phyloP scores from a whole-genome alignment of 2,888 invertebrate species.

The Synanthedon vespiformis region DNA sequence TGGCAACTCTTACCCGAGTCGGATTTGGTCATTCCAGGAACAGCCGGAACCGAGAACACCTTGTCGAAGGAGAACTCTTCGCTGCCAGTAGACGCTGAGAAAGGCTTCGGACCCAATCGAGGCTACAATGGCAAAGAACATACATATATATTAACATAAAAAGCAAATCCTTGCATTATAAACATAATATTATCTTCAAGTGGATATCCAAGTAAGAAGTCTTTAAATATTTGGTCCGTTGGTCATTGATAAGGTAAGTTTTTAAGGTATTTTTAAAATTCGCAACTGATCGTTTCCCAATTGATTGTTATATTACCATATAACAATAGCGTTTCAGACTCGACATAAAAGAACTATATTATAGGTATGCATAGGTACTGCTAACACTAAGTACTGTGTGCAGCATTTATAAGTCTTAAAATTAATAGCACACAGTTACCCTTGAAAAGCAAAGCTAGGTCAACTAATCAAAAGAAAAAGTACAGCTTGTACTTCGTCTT shows the following conservation, averaged over 20 bases:
- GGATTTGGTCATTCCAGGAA: constrained; percentile 68
- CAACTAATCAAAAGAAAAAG: no score
- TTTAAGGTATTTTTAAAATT: no score
- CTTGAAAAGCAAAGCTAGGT: constrained; percentile 1
- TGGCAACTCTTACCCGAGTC: constrained; percentile 33
- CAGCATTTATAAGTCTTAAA: no score
- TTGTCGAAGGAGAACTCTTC: constrained; percentile 85
- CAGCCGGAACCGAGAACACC: constrained; percentile 83
- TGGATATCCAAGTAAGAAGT: neutral
- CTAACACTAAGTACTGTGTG: neutral
- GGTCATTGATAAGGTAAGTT: no score
- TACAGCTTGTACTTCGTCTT: no score
- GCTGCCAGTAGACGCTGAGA: constrained; percentile 79
- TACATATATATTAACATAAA: constrained; percentile 9
- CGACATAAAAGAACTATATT: no score
- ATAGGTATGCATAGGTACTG: neutral
- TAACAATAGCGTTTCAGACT: no score
- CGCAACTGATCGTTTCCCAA: no score
- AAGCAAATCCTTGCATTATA: neutral
- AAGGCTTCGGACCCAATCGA: constrained; percentile 87
- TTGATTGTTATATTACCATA: no score
- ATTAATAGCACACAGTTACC: neutral
- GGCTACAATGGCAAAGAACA: constrained; percentile 66
- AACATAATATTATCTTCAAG: no score
- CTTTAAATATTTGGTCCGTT: neutral